A percentile compares a stretch with the other conserved stretches of the same genome.
phyloP scores from a whole-genome alignment of 2,888 invertebrate genomes.

The Sericinus montela region DNA sequence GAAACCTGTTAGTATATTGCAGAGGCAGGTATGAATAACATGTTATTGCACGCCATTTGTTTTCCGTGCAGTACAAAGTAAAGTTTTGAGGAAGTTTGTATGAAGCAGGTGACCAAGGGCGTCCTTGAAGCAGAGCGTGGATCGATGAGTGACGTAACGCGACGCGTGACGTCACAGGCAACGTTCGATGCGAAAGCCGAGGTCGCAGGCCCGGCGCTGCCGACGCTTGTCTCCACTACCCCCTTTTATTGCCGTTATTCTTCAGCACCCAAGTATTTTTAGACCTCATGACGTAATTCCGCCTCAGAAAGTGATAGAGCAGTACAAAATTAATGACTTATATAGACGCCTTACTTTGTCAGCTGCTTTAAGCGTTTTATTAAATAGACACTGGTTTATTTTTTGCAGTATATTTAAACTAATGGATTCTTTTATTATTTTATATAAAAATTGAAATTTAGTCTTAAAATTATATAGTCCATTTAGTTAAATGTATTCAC shows the following conservation, averaged over 20 bases:
- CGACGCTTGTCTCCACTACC: constrained; percentile 38
- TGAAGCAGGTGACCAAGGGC: constrained; percentile 54
- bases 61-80: constrained; percentile 16
- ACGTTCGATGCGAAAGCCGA: constrained; percentile 42
- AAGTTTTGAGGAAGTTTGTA: constrained; percentile 53
- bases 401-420: constrained; percentile 14
- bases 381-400: constrained; percentile 17
- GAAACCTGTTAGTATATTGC: constrained; percentile 12
- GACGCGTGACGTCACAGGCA: constrained; percentile 65
- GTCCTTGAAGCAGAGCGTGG: constrained; percentile 68
- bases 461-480: constrained; percentile 5
- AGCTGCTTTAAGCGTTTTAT: constrained; percentile 4
- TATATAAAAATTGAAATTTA: constrained; percentile 10
- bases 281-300: constrained; percentile 64
- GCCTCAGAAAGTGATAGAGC: constrained; percentile 44
- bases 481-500: constrained; percentile 2
- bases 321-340: constrained; percentile 39
- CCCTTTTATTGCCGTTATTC: constrained; percentile 34
- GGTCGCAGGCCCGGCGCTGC: constrained; percentile 46
- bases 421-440: constrained; percentile 11
- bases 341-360: constrained; percentile 28
- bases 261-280: constrained; percentile 64
- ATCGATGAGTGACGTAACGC: constrained; percentile 71
- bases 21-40: constrained; percentile 12
- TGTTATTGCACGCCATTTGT: constrained; percentile 13